Conservation (phyloP, 2,113 vertebrate species). For the Dicerorhinus sumatrensis region DNA sequence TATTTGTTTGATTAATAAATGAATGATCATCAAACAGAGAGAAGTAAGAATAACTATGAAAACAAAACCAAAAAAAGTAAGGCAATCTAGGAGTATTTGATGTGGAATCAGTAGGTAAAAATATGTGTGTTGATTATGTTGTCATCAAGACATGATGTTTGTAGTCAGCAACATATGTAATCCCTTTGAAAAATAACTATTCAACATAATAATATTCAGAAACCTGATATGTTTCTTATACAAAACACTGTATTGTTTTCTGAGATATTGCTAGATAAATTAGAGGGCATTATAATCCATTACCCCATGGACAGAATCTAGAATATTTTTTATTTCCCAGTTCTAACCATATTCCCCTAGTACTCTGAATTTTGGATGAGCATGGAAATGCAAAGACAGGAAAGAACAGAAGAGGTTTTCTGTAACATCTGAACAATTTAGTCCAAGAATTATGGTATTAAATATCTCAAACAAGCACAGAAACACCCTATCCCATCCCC, state of each 20-base stretch:
- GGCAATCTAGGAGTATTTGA: background rate
- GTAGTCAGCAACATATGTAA: background rate
- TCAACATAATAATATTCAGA: conserved; percentile 32
- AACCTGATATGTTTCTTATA: background rate
- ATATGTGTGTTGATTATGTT: background rate
- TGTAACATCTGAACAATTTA: background rate
- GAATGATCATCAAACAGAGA: background rate
- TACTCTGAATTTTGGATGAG: background rate
- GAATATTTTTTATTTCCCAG: background rate
- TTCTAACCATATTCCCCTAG: background rate
- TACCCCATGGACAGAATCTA: background rate
- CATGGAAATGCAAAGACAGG: background rate
- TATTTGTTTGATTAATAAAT: background rate
- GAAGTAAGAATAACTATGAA: background rate
- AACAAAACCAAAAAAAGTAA: background rate
- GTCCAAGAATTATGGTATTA: background rate
- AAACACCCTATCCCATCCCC: background rate
- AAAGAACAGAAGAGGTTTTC: background rate
- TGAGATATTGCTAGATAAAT: background rate
- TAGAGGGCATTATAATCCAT: conserved; percentile 9
- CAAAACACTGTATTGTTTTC: conserved; percentile 10
- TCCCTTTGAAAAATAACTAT: conserved; percentile 33
- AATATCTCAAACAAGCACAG: background rate
- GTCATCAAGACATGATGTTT: conserved; percentile 7
- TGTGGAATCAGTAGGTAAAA: background rate